Base-by-base conservation (phyloP, 2,113 vertebrate species). In the Psittacus erithacus region DNA sequence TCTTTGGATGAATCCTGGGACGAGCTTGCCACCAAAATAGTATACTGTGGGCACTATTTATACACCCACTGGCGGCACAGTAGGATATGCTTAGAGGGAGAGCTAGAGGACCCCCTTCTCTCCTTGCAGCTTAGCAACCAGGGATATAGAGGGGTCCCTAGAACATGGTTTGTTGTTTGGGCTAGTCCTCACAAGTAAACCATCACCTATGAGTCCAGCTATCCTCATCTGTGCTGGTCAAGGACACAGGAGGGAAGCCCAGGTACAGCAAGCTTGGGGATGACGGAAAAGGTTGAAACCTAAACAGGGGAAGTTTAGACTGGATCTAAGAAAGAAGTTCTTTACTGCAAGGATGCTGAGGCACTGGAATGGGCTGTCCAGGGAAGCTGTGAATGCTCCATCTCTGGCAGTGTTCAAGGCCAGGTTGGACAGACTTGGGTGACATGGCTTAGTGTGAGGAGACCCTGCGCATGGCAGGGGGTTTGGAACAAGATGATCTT, bases 11-110 rank as follows among this genome's bases (percentile, higher is more conserved):
- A 94, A 94, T 95, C 82, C 95, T 95, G 93, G 81, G 96, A 96
- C 94, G 93, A 93, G 95, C 77, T 73, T 46, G 80, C 90, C 93
- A 86, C 93, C 69, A 94, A 96, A 97, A 97, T 96, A 96, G 96
- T 82, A 92, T 49, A 25, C 93, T 82, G 95, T 92, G 91, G 88
- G 95, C 96, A 91, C 93, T 96, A 94, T 95, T 95, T 96, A 96
- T 96, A 96, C 86, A 92, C 82, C 89, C 82, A 90, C 92, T 82
- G 90, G 76, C 82, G 90, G 88, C 73, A 65, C 38, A 6, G 57
- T 22, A 77, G 85, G 33, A 39, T 70, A 62, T 31, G 68, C 68
- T 83, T 57, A 78, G 39, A 88, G 50, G 44, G 55, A 91, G 67
- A 75, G 83, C 50, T 46, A 71, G 22, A 87, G 55, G 50, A 93